A percentile compares a stretch with the other conserved stretches of the same genome.
These are phyloP conservation scores for Esox niger DNA, from an alignment of 2,113 vertebrate species.

Conservation along the genomic window DNA sequence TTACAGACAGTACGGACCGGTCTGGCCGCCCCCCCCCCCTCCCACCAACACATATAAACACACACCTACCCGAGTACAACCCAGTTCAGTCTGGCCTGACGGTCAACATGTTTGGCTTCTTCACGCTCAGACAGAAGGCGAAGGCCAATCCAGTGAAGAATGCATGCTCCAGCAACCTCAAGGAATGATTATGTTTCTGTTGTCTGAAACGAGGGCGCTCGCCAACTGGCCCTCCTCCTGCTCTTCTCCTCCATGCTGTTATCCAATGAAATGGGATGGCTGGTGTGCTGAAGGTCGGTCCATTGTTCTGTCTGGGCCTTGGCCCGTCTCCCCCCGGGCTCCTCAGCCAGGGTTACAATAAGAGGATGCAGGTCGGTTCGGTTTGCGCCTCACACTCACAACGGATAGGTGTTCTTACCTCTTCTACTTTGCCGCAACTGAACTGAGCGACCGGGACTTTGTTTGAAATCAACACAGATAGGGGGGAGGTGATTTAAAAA, in stretches of 20 bases:
- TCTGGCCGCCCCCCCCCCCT: constrained; percentile 32
- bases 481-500: too few species aligned
- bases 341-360: constrained; percentile 2
- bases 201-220: constrained; percentile 22
- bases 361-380: neutral
- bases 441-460: too few species aligned
- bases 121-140: constrained; percentile 56
- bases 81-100: constrained; percentile 68
- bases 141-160: constrained; percentile 71
- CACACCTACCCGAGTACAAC: constrained; percentile 49
- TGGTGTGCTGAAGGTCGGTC: neutral
- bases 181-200: constrained; percentile 63
- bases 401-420: too few species aligned
- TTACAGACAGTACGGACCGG: constrained; percentile 12
- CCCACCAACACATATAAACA: constrained; percentile 16
- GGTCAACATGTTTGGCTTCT: constrained; percentile 75
- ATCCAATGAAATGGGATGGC: neutral
- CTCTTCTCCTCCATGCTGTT: neutral
- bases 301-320: constrained; percentile 14
- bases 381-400: neutral
- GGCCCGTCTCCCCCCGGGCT: neutral
- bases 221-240: constrained; percentile 5
- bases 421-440: too few species aligned
- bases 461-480: too few species aligned
- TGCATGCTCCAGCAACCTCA: constrained; percentile 55